These are phyloP conservation scores for Brachyhypopomus gauderio DNA, from an alignment of 2,113 vertebrate species.

Conservation along the genomic window DNA sequence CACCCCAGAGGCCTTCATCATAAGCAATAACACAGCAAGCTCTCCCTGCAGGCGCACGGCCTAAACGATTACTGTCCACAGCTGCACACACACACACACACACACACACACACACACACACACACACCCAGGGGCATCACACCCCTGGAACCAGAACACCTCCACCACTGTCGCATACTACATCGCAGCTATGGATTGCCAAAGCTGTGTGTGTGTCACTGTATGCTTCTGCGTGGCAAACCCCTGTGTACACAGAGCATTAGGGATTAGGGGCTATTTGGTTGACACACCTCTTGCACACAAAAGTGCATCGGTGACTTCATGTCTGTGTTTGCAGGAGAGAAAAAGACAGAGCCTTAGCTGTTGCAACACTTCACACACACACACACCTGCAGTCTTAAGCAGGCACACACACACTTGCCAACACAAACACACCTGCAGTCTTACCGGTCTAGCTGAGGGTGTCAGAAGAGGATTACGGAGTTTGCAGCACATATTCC, in stretches of 20 bases:
- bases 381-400: slow-evolving; percentile 26
- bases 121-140: background rate
- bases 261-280: slow-evolving; percentile 40
- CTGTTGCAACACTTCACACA: slow-evolving; percentile 33
- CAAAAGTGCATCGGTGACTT: slow-evolving; percentile 40
- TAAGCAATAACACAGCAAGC: background rate
- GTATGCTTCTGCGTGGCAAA: background rate
- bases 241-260: background rate
- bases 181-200: slow-evolving; percentile 22
- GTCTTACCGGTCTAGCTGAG: background rate
- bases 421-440: slow-evolving; percentile 21
- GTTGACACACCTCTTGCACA: slow-evolving; percentile 39
- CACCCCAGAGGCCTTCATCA: slow-evolving; percentile 6
- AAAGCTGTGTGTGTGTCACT: background rate
- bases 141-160: background rate
- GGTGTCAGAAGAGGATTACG: background rate
- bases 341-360: slow-evolving; percentile 21
- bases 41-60: slow-evolving; percentile 16
- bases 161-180: slow-evolving; percentile 7
- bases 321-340: slow-evolving; percentile 34
- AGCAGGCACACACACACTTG: background rate
- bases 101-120: slow-evolving; percentile 19
- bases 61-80: slow-evolving; percentile 19
- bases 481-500: background rate
- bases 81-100: background rate